Evolutionary conservation across 2,797 vertebrate genomes (phyloP).

Genomic region (Passerculus sandwichensis): DNA sequence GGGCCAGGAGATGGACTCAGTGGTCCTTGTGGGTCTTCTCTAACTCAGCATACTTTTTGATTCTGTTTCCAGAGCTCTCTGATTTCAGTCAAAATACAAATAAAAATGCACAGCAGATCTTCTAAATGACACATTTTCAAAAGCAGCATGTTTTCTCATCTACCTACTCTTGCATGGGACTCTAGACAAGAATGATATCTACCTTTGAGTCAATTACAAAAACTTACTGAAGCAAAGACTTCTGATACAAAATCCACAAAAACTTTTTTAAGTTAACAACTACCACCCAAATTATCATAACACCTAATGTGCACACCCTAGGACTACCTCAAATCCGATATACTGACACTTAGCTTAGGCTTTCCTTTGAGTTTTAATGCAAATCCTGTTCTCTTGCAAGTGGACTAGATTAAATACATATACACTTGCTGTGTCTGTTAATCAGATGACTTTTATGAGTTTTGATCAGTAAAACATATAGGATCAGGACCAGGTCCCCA

Average conservation of each 20-base stretch:
- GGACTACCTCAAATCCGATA: background rate
- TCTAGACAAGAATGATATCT: background rate
- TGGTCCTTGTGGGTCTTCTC: background rate
- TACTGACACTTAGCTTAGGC: background rate
- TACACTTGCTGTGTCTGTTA: background rate
- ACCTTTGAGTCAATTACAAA: background rate
- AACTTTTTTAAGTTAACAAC: background rate
- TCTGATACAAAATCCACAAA: background rate
- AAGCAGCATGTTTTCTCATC: background rate
- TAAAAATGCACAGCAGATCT: background rate
- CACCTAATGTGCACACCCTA: background rate
- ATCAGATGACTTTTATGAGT: background rate
- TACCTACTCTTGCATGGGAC: background rate
- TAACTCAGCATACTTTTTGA: background rate
- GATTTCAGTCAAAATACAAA: background rate
- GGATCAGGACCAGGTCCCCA: background rate
- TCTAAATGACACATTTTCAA: background rate
- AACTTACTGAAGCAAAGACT: background rate
- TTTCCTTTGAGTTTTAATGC: background rate
- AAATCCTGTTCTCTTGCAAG: background rate
- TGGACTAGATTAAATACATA: background rate
- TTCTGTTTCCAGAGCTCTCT: background rate
- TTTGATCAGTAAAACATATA: background rate
- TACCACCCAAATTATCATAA: background rate
- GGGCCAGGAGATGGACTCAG: fast-evolving